Conservation (phyloP, 2,113 vertebrate species). For the Phyllostomus discolor region DNA sequence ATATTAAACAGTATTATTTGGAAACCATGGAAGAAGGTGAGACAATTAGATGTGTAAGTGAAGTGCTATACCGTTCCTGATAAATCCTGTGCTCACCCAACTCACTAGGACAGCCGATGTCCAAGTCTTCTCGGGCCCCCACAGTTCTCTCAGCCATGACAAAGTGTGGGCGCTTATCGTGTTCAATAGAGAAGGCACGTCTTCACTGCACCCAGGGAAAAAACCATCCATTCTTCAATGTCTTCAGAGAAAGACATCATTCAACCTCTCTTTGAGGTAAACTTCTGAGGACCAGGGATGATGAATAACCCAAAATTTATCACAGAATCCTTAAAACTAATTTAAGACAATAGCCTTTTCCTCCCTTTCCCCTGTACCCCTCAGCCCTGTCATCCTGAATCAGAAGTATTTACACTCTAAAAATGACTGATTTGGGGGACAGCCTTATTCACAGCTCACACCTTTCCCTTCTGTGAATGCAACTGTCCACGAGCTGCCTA, state of each 20-base stretch:
- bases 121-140: background rate
- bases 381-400: background rate
- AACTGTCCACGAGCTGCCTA: background rate
- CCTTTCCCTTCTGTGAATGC: background rate
- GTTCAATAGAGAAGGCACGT: background rate
- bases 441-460: background rate
- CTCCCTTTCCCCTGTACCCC: rapidly evolving
- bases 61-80: background rate
- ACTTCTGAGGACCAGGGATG: background rate
- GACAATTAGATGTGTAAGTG: background rate
- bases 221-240: background rate
- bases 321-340: background rate
- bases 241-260: background rate
- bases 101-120: background rate
- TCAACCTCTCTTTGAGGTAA: background rate
- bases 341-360: background rate
- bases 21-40: background rate
- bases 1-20: background rate
- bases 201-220: background rate
- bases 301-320: background rate
- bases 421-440: background rate
- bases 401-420: background rate
- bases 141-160: background rate
- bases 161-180: background rate
- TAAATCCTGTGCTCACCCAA: background rate